Evolutionary conservation across 1,140 invertebrate genomes (phyloP).

Genomic region (Drosophila eugracilis): DNA sequence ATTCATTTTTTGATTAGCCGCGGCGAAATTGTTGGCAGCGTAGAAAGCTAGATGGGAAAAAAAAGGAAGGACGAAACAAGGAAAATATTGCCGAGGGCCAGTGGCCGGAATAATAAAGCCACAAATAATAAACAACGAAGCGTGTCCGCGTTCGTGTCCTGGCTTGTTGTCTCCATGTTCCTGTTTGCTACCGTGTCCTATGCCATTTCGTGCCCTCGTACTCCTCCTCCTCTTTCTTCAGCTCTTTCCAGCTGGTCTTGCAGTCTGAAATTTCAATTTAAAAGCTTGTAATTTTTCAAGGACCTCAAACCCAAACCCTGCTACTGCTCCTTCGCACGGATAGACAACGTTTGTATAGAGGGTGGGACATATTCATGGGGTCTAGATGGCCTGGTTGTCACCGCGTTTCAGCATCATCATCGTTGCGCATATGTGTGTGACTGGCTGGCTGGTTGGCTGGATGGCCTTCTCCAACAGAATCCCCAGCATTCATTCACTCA

Average conservation of each 20-base stretch:
- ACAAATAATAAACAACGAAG: constrained; percentile 56
- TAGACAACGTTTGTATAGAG: constrained; percentile 5
- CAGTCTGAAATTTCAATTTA: constrained; percentile 72
- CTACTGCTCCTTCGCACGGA: neutral
- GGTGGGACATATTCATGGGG: neutral
- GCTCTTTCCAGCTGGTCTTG: no score
- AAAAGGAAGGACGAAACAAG: constrained; percentile 11
- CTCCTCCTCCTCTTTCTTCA: no score
- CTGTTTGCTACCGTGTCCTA: constrained; percentile 14
- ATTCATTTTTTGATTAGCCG: constrained; percentile 74
- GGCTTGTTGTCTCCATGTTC: constrained; percentile 25
- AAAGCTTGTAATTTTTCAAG: constrained; percentile 66
- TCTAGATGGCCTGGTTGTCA: constrained; percentile 25
- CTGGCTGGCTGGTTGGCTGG: no score
- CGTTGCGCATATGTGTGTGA: constrained; percentile 23
- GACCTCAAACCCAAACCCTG: constrained; percentile 1
- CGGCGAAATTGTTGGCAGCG: constrained; percentile 40
- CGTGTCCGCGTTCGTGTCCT: constrained; percentile 37
- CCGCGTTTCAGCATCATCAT: constrained; percentile 15
- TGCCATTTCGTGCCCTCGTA: constrained; percentile 19
- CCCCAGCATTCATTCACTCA: constrained; percentile 14
- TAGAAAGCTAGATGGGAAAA: constrained; percentile 2
- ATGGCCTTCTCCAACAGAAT: neutral
- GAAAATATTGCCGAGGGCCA: constrained; percentile 40
- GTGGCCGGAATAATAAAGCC: constrained; percentile 55